Evolutionary conservation across 1,140 invertebrate genomes (phyloP).

Genomic region (Caenorhabditis brenneri): DNA sequence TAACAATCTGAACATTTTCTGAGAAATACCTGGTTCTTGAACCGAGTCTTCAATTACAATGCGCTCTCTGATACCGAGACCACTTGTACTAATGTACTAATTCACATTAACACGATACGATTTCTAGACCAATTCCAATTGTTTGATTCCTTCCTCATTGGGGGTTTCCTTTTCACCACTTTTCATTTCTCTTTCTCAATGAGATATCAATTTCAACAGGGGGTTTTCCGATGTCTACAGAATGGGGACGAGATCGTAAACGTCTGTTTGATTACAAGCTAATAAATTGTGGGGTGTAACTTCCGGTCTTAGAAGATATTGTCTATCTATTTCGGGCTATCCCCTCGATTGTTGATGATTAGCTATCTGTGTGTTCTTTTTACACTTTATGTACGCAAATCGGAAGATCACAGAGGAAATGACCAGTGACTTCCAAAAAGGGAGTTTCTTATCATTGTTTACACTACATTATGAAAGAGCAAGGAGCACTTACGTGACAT

Average conservation of each 20-base stretch:
- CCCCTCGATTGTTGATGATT: not conserved
- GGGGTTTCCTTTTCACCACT: not conserved
- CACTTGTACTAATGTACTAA: not conserved
- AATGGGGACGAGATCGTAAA: not conserved
- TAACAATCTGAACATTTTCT: not conserved
- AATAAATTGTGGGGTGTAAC: not conserved
- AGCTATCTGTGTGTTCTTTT: not conserved
- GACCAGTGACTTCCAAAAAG: not conserved
- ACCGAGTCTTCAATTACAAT: not conserved
- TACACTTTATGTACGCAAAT: not conserved
- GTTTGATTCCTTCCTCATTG: not conserved
- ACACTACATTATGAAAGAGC: not conserved
- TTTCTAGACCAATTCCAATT: not conserved
- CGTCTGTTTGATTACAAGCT: not conserved
- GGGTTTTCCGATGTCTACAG: not conserved
- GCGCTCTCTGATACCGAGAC: not conserved
- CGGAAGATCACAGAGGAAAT: not conserved
- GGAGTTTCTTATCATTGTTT: not conserved
- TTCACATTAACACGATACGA: not conserved
- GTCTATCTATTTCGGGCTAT: conserved; percentile 9
- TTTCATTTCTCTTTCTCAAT: not conserved
- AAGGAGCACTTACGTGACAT: conserved; percentile 37
- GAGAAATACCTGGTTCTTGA: not conserved
- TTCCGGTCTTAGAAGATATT: conserved; percentile 9
- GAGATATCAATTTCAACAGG: not conserved